Conservation (phyloP, 2,888 invertebrate genomes). For the Formica aserva region DNA sequence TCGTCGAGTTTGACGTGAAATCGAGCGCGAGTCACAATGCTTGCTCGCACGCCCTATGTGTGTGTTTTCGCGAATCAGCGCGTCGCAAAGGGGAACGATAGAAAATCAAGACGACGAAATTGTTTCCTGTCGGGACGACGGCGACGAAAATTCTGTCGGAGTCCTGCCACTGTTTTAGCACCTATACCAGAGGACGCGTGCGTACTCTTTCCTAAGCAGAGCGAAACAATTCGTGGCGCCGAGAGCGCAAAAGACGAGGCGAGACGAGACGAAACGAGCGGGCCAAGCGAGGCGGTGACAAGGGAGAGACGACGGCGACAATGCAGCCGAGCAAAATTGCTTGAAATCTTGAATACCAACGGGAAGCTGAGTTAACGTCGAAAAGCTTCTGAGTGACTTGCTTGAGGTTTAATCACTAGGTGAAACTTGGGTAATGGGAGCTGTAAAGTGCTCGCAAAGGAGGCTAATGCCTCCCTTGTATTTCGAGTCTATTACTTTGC, state of each 20-base stretch:
- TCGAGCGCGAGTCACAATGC: conserved; percentile 30
- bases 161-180: conserved; percentile 10
- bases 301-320: conserved; percentile 58
- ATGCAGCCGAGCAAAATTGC: conserved; percentile 73
- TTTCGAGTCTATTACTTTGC: conserved; percentile 77
- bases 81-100: conserved; percentile 56
- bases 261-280: background rate
- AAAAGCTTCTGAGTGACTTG: conserved; percentile 81
- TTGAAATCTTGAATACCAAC: conserved; percentile 74
- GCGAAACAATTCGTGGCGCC: conserved; percentile 65
- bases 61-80: conserved; percentile 50
- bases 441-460: conserved; percentile 80
- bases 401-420: conserved; percentile 81
- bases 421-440: conserved; percentile 81
- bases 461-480: conserved; percentile 79
- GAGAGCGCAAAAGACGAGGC: conserved; percentile 39
- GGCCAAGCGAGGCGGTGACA: conserved; percentile 27
- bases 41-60: background rate
- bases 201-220: conserved; percentile 56
- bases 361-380: conserved; percentile 75
- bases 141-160: conserved; percentile 37
- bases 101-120: conserved; percentile 57
- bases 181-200: background rate
- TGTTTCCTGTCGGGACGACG: conserved; percentile 67
- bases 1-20: conserved; percentile 28